Evolutionary conservation across 2,113 vertebrate species (phyloP), one percentile per base, ranked within the genome.

Genomic region (Percopsis transmontana): DNA sequence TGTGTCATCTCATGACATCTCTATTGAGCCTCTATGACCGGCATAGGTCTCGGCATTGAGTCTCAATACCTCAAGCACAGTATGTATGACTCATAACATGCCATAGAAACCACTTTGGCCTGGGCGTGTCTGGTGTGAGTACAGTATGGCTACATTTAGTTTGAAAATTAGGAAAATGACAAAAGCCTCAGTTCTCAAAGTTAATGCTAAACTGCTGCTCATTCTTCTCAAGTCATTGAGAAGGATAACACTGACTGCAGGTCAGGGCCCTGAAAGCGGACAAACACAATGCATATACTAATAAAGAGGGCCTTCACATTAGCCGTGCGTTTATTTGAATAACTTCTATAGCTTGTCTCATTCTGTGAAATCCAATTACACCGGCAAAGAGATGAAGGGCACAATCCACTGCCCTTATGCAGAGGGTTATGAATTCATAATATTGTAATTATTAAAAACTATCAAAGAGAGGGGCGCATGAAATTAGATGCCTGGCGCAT

Each of bases 301-400:
- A 55, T 55, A 56, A 56, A 14, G 24, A 33, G 27, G 27, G 27
- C 27, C 27, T 33, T 33, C 27, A 38, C 8, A 7, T 15, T 0
- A 50, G 61, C 13, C 65, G 41, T 24, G 14, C 2, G 54, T 56
- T 56, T 38, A n/a, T 56, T 7, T 42, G 20, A 20, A 58, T 21
- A 10, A 42, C 8, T 56, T 39, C 16, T 38, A 56, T 38, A 56
- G 13, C 21, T 63, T 67, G 70, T 68, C 50, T 73, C 45, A 52
- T 80, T 39, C 27, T 63, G 20, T 70, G 18, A 77, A 82, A 81
- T 78, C 56, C 68, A 74, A 61, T 67, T 65, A 82, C 55, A 67
- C 54, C 62, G 64, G 64, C 1, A 27, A n/a, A 60, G 23, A 72
- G 68, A 75, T 64, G 45, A 77, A 72, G 70, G 58, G 54, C 23